Conservation (phyloP, 2,113 vertebrate species). For the Eublepharis macularius region DNA sequence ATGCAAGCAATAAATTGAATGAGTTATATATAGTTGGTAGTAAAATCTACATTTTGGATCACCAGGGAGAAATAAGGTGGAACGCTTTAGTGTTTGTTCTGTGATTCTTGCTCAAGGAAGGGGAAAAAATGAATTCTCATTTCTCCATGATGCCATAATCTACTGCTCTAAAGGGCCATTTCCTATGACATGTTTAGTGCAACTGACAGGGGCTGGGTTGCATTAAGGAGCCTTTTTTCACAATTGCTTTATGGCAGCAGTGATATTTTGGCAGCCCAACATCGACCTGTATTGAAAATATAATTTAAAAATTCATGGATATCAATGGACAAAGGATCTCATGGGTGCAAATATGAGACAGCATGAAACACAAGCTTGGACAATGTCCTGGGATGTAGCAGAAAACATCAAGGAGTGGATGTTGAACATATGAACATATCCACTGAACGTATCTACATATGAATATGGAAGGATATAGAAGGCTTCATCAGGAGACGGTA, state of each 20-base stretch:
- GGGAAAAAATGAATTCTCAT: conserved; percentile 28
- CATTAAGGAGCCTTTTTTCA: conserved; percentile 46
- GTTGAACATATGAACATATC: too few species aligned
- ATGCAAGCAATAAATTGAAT: conserved; percentile 58
- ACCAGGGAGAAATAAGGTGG: conserved; percentile 61
- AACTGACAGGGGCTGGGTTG: conserved; percentile 42
- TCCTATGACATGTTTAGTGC: conserved; percentile 62
- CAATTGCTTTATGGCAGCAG: conserved; percentile 2
- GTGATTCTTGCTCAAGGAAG: conserved; percentile 45
- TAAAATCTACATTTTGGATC: conserved; percentile 68
- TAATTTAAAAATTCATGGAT: conserved; percentile 9
- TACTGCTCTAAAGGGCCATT: conserved; percentile 46
- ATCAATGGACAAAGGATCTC: conserved; percentile 37
- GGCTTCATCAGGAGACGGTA: too few species aligned
- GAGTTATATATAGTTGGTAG: conserved; percentile 50
- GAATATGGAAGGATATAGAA: too few species aligned
- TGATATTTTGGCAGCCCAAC: conserved; percentile 34
- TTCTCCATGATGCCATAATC: conserved; percentile 24
- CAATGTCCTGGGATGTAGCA: conserved; percentile 28
- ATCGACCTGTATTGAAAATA: conserved; percentile 23
- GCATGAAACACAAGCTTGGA: conserved; percentile 26
- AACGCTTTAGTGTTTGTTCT: conserved; percentile 49
- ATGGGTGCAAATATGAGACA: conserved; percentile 47
- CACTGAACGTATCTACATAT: too few species aligned
- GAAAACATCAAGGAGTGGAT: not conserved